Evolutionary conservation across 2,797 vertebrate species (phyloP).

Genomic region (Hoplostethus atlanticus): DNA sequence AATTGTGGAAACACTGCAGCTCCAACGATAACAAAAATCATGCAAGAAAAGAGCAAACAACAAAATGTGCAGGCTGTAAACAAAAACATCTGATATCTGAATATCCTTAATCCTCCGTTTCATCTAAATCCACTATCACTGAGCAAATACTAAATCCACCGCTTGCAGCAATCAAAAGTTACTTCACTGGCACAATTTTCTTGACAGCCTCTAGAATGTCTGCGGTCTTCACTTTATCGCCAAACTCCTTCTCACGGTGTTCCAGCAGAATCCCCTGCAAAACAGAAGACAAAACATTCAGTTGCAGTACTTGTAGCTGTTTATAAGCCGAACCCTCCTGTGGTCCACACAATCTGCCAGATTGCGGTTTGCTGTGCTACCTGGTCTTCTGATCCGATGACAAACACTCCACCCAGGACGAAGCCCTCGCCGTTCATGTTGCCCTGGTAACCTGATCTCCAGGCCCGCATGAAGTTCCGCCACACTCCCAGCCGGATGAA

Average conservation of each 20-base stretch:
- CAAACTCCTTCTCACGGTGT: constrained; percentile 96
- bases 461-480: constrained; percentile 94
- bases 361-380: constrained; percentile 69
- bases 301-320: neutral
- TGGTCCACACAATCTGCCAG: neutral
- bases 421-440: constrained; percentile 96
- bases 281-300: neutral
- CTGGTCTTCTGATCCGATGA: constrained; percentile 95
- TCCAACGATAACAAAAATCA: neutral
- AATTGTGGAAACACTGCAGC: too few relatives aligned
- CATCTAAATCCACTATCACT: neutral
- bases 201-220: constrained; percentile 91
- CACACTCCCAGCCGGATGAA: constrained; percentile 93
- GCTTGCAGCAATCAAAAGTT: constrained; percentile 19
- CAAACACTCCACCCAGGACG: constrained; percentile 94
- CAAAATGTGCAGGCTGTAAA: too few relatives aligned
- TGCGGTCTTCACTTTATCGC: constrained; percentile 89
- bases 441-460: constrained; percentile 91
- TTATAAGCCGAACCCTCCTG: neutral
- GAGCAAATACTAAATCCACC: constrained; percentile 4
- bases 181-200: constrained; percentile 87
- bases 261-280: constrained; percentile 95
- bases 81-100: too few relatives aligned
- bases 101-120: neutral
- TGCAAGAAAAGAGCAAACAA: neutral